Evolutionary conservation across 2,888 invertebrate species (phyloP).

Genomic region (Ypsolopha scabrella): DNA sequence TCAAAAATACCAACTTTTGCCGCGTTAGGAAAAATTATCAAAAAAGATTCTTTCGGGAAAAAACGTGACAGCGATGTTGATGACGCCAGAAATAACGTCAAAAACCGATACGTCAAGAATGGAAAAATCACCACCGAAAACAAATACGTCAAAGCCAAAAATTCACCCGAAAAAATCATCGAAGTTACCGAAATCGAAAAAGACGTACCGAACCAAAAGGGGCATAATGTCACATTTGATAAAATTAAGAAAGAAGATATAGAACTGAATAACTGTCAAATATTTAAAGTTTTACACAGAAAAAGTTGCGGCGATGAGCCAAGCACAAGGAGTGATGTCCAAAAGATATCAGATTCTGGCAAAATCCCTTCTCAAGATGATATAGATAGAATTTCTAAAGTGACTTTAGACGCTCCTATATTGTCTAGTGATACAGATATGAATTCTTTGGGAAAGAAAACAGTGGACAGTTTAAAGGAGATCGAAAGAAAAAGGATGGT

Average conservation of each 20-base stretch:
- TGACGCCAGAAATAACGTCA: slow-evolving; percentile 21
- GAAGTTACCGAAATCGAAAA: slow-evolving; percentile 29
- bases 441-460: slow-evolving; percentile 78
- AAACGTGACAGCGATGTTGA: slow-evolving; percentile 22
- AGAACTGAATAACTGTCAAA: not conserved
- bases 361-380: slow-evolving; percentile 85
- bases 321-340: slow-evolving; percentile 31
- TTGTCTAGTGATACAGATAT: slow-evolving; percentile 76
- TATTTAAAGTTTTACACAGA: slow-evolving; percentile 27
- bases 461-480: slow-evolving; percentile 88
- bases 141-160: slow-evolving; percentile 56
- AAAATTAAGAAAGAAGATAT: slow-evolving; percentile 17
- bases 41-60: slow-evolving; percentile 55
- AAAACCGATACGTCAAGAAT: slow-evolving; percentile 55
- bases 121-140: slow-evolving; percentile 44
- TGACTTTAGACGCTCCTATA: slow-evolving; percentile 86
- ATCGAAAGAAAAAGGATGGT: slow-evolving; percentile 89
- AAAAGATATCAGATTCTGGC: slow-evolving; percentile 44
- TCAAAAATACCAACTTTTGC: slow-evolving; percentile 64
- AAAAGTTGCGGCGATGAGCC: slow-evolving; percentile 65
- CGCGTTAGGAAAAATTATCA: slow-evolving; percentile 60
- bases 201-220: slow-evolving; percentile 15
- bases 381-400: slow-evolving; percentile 88
- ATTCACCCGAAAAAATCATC: slow-evolving; percentile 46
- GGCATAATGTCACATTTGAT: slow-evolving; percentile 19